A percentile compares a stretch with the other conserved stretches of the same genome.
Evolutionary conservation across 2,888 invertebrate genomes (phyloP).

Genomic region (Chymomyza procnemis): DNA sequence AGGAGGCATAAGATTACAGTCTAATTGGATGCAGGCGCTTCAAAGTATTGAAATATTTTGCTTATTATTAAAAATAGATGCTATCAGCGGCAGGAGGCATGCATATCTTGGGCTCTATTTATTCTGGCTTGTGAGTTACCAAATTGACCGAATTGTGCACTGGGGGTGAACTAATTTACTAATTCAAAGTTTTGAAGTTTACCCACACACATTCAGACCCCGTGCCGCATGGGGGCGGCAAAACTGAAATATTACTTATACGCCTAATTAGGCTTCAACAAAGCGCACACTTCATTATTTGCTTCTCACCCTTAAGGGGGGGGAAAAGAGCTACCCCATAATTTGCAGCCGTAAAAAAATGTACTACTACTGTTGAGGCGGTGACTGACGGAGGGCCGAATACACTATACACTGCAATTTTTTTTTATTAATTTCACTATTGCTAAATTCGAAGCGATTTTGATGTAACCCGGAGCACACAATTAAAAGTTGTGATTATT

Average conservation of each 20-base stretch:
- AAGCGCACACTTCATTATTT: conserved; percentile 72
- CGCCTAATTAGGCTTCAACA: conserved; percentile 72
- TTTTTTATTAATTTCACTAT: too few relatives aligned
- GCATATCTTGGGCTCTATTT: not conserved
- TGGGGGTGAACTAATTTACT: conserved; percentile 59
- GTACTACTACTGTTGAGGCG: too few relatives aligned
- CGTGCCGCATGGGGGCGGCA: conserved; percentile 2
- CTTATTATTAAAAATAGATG: not conserved
- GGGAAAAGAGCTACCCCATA: conserved; percentile 22
- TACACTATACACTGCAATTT: too few relatives aligned
- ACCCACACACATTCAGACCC: not conserved
- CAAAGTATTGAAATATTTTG: not conserved
- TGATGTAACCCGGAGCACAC: too few relatives aligned
- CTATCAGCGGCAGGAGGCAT: too few relatives aligned
- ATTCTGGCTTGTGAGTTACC: conserved; percentile 6
- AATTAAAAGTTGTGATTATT: too few relatives aligned
- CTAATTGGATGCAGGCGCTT: not conserved
- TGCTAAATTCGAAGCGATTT: too few relatives aligned
- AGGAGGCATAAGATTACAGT: not conserved
- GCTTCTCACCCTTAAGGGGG: conserved; percentile 45
- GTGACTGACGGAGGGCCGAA: too few relatives aligned
- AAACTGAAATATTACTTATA: conserved; percentile 66
- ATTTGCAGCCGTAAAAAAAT: conserved; percentile 10
- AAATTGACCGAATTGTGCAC: conserved; percentile 58
- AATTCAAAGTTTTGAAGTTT: conserved; percentile 50